Base-by-base conservation (phyloP, 2,113 vertebrate genomes). In the Leuciscus idus region DNA sequence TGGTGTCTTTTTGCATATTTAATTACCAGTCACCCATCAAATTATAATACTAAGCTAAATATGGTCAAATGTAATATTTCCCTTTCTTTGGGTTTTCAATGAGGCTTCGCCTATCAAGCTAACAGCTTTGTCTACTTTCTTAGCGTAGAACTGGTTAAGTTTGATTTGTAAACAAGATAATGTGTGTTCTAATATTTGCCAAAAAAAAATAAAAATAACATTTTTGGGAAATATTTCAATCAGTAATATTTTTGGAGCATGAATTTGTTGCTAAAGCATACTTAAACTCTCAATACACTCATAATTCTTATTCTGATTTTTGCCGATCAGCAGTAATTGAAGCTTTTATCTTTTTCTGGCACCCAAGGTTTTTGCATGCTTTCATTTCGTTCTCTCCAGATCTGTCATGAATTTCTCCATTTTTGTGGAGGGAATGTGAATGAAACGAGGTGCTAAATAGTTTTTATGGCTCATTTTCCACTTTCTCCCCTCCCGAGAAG, bases 401-500 rank as follows among this genome's bases (percentile, higher is more conserved):
- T 73, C n/a, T 26, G 13, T 76, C 73, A 52, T 76, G n/a, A 28
- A 26, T 83, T 66, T 23, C 39, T 83, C 59, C 10, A 21, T 85
- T 48, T 68, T 66, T 46, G 59, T 33, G 8, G 59, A 78, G 33
- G 21, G 10, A 83, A 57, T 48, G 62, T 78, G 72, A 83, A 79
- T 50, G 48, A 19, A 39, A 36, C 10, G 1, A 83, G 50, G 85
- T 39, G 23, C 83, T 78, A 36, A 82, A 83, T 66, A 28, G 39
- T 73, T 73, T 85, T 78, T 76, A 81, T 59, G 46, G 82, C 85
- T 84, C 70, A 84, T 89, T 87, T 89, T 85, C 39, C 79, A 78
- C 73, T 59, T 46, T 52, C 33, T 43, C 52, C 39, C 77, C 43
- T 75, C 48, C 70, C 10, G 50, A 68, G 2, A 39, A 85, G 72